Evolutionary conservation across 1,140 invertebrate species (phyloP), one percentile per base, ranked within the genome.

Genomic region (Helicoverpa armigera): DNA sequence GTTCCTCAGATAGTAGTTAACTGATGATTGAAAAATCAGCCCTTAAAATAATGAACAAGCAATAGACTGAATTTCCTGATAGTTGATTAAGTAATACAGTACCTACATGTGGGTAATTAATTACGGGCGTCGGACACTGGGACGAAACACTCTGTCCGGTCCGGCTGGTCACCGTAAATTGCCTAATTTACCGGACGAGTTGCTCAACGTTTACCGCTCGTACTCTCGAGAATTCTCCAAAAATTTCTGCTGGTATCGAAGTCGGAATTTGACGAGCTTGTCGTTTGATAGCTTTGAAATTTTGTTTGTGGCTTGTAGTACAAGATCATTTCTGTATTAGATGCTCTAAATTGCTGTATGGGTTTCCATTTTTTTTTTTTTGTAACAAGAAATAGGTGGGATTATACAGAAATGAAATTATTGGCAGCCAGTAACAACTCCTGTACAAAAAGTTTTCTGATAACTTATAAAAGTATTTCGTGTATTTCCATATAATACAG

Each of bases 141-240:
- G 78, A 70, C 67, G 82, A 73, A 82, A 87, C 84, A 82, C 79
- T 65, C 70, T 70, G 67, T 60, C 58, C 79, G 85, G 69, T 23
- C 74, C 75, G 80, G 81, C 23, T 31, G 72, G 43, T 43, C 11
- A 79, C 86, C 87, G 81, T 85, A 89, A 87, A 89, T 89, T 88
- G 87, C 81, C 84, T 85, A 87, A 91, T 89, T 88, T 89, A 89
- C 87, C 82, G 88, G 81, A 63, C 69, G 72, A 77, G 79, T 82
- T 80, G 79, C 69, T 77, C 63, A 63, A 16, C 75, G 50, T 77
- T 77, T 67, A 77, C 54, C 65, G 65, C 50, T 69, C 50, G 65
- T 23, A 70, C 18, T 53, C 50, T 53, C 67, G 67, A 70, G 50
- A 23, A 70, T 70, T 70, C 50, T 29, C 16, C 48, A 23, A 70